Base-by-base conservation (phyloP, 2,888 invertebrate species). In the Osmoderma eremita region DNA sequence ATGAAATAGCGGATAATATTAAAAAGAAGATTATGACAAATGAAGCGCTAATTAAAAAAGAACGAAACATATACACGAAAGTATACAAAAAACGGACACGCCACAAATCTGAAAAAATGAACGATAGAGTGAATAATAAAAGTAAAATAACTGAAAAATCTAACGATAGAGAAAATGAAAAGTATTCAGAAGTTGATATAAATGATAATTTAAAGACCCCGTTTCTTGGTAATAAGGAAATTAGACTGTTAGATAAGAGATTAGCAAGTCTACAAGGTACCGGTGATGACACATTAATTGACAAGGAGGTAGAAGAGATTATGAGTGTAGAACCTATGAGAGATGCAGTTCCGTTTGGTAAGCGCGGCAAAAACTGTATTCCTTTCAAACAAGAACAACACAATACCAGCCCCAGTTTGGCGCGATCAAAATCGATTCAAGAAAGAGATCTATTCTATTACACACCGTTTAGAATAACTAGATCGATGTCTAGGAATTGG, bases 401-500 rank as follows among this genome's bases (percentile, higher is more conserved):
- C 4, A 24, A 51, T 24, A 48, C 48, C 20, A 5, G 30, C 5
- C 15, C 50, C 1, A 13, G 24, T 24, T 45, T 61, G 15, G 1
- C 0, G 1, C 15, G 63, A 22, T 41, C 53, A 1, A 53, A 64
- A 20, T 53, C 63, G 2, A n/a, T 51, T 12, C 30, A 22, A 24
- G 38, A 42, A 36, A 51, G 5, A 30, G 45, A 45, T 42, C 10
- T 64, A 12, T 24, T 64, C 5, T 53, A 41, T 36, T 64, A 53
- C 15, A 51, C 51, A 0, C 50, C 49, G n/a, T 64, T 64, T 36
- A 38, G 63, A 20, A 18, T 64, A 15, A 64, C 63, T 10, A 51
- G 63, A 41, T 64, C 63, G 2, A 64, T 64, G 2, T 64, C 63
- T 10, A 53, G 41, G n/a, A 39, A 61, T 45, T 61, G 45, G 30